phyloP scores from a whole-genome alignment of 2,113 vertebrate species.

The Scortum barcoo region DNA sequence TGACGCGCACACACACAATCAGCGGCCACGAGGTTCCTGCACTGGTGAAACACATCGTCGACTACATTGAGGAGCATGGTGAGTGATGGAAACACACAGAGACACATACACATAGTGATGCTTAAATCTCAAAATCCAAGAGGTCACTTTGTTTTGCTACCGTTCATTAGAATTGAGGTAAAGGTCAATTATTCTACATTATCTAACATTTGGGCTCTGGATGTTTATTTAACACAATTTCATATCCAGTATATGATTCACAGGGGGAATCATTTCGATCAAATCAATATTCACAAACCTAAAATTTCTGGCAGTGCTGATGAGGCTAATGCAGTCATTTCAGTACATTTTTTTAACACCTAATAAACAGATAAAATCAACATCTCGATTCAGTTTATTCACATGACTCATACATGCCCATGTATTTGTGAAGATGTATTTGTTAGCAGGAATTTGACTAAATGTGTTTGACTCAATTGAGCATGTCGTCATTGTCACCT shows the following conservation, averaged over 20 bases:
- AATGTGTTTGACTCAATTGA: background rate
- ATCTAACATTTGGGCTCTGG: background rate
- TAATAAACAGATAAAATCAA: background rate
- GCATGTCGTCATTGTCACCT: background rate
- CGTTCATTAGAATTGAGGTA: background rate
- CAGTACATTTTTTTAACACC: background rate
- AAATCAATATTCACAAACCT: background rate
- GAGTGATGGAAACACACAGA: slow-evolving; percentile 67
- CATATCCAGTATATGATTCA: background rate
- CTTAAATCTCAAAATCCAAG: background rate
- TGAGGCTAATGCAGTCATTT: background rate
- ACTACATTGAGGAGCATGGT: slow-evolving; percentile 99
- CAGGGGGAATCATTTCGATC: background rate
- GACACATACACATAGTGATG: background rate
- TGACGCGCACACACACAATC: slow-evolving; percentile 89
- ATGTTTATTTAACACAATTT: background rate
- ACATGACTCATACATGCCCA: background rate
- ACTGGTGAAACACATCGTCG: slow-evolving; percentile 95
- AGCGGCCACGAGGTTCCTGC: slow-evolving; percentile 93
- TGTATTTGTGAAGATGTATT: slow-evolving; percentile 4
- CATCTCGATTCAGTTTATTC: background rate
- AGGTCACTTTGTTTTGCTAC: background rate
- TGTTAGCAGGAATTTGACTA: background rate
- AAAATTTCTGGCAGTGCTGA: background rate
- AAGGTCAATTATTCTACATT: background rate